A percentile compares a stretch with the other conserved stretches of the same genome.
These are phyloP conservation scores for Parus major DNA, from an alignment of 2,113 vertebrate genomes.

Conservation along the genomic window DNA sequence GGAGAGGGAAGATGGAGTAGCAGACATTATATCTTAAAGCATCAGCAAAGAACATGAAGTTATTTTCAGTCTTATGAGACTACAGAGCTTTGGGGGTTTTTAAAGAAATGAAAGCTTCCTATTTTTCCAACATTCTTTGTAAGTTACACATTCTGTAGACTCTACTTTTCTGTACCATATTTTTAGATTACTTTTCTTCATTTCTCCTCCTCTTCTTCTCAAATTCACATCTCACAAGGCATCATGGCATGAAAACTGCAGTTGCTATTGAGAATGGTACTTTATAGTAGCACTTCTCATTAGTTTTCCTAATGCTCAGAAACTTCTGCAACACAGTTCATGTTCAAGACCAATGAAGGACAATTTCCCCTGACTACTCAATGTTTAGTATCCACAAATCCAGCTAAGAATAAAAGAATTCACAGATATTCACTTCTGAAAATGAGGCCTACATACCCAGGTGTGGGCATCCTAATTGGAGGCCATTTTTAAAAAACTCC, in stretches of 20 bases:
- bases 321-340: background rate
- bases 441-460: background rate
- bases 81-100: background rate
- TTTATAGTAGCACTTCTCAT: background rate
- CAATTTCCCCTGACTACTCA: background rate
- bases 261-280: background rate
- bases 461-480: background rate
- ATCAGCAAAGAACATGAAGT: background rate
- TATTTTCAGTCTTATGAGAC: slow-evolving; percentile 20
- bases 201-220: background rate
- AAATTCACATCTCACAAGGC: background rate
- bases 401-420: background rate
- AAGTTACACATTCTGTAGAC: background rate
- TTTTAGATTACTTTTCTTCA: background rate
- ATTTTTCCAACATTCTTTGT: background rate
- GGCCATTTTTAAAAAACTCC: background rate
- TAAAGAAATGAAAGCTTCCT: slow-evolving; percentile 13
- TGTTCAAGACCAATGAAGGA: background rate
- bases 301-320: background rate
- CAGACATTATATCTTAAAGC: slow-evolving; percentile 24
- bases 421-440: background rate
- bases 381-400: background rate
- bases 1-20: slow-evolving; percentile 3
- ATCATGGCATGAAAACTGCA: background rate
- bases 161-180: background rate